Percentiles rank a stretch among this genome's conserved stretches.
Evolutionary conservation across 2,888 invertebrate genomes (phyloP).

Genomic region (Galeopsomyia nigrocyanea): DNA sequence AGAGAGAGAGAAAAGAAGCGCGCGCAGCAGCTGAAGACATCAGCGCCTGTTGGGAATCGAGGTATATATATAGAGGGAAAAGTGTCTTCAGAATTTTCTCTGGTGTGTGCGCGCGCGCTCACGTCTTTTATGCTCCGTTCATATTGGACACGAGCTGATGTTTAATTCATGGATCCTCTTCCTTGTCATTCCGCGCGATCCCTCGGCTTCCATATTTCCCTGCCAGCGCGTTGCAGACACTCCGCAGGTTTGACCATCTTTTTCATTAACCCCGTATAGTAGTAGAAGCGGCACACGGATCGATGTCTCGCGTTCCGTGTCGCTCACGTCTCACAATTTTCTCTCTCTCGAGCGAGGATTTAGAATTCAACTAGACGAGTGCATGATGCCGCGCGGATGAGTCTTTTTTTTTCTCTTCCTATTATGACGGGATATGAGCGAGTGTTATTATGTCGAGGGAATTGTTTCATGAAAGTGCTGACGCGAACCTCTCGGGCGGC

Average conservation of each 20-base stretch:
- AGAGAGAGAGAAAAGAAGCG: not conserved
- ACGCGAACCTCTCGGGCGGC: too few species aligned
- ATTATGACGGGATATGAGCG: too few species aligned
- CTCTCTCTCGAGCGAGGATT: not conserved
- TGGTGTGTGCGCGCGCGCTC: slow-evolving; percentile 1
- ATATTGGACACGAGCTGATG: slow-evolving; percentile 38
- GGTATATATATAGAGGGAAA: too few species aligned
- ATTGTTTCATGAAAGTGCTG: too few species aligned
- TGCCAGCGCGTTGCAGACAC: not conserved
- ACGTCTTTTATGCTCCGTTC: slow-evolving; percentile 29
- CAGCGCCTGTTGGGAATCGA: too few species aligned
- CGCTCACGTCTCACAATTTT: slow-evolving; percentile 25
- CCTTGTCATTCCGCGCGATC: slow-evolving; percentile 26
- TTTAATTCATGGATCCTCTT: slow-evolving; percentile 42
- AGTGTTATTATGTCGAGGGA: too few species aligned
- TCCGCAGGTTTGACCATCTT: slow-evolving; percentile 28
- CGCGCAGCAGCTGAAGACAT: too few species aligned
- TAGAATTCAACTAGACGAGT: slow-evolving; percentile 1
- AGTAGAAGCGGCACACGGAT: slow-evolving; percentile 12
- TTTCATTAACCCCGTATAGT: slow-evolving; percentile 31
- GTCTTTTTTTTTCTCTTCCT: too few species aligned
- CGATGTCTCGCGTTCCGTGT: slow-evolving; percentile 9
- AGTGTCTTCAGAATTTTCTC: slow-evolving; percentile 25
- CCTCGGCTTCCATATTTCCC: slow-evolving; percentile 10
- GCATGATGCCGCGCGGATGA: too few species aligned